Percentiles rank a stretch among this genome's conserved stretches.
Evolutionary conservation across 2,888 invertebrate genomes (phyloP).

Genomic region (Operophtera brumata): DNA sequence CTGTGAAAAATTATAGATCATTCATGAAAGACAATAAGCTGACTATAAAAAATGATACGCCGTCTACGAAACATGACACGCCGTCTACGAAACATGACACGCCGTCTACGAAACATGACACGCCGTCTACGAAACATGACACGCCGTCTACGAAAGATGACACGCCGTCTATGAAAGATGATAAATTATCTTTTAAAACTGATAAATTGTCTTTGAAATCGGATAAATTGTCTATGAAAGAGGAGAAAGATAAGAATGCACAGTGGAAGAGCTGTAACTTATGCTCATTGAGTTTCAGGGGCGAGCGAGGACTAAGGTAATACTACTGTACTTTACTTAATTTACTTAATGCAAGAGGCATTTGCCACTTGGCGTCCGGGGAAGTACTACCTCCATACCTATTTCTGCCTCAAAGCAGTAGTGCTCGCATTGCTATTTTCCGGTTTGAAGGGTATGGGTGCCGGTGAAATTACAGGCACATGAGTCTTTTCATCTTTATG

Average conservation of each 20-base stretch:
- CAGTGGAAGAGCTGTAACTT: conserved; percentile 51
- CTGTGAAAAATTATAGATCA: conserved; percentile 24
- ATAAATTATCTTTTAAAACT: conserved; percentile 10
- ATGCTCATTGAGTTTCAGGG: conserved; percentile 60
- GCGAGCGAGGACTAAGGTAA: conserved; percentile 66
- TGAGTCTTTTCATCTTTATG: no score
- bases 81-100: conserved; percentile 13
- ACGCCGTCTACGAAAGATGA: conserved; percentile 18
- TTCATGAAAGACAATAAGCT: conserved; percentile 21
- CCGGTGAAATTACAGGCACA: no score
- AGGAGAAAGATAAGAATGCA: conserved; percentile 4
- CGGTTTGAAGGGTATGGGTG: no score
- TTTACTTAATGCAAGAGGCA: no score
- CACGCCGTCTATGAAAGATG: conserved; percentile 9
- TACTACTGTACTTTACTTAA: no score
- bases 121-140: conserved; percentile 20
- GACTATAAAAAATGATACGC: conserved; percentile 16
- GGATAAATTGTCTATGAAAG: conserved; percentile 21
- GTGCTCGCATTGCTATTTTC: no score
- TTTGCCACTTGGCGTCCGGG: no score
- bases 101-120: conserved; percentile 16
- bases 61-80: conserved; percentile 5
- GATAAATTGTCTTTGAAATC: conserved; percentile 21
- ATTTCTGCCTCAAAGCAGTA: no score
- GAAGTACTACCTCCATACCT: no score